These are phyloP conservation scores for Dendrolimus pini DNA, from an alignment of 2,888 invertebrate genomes.

Conservation along the genomic window DNA sequence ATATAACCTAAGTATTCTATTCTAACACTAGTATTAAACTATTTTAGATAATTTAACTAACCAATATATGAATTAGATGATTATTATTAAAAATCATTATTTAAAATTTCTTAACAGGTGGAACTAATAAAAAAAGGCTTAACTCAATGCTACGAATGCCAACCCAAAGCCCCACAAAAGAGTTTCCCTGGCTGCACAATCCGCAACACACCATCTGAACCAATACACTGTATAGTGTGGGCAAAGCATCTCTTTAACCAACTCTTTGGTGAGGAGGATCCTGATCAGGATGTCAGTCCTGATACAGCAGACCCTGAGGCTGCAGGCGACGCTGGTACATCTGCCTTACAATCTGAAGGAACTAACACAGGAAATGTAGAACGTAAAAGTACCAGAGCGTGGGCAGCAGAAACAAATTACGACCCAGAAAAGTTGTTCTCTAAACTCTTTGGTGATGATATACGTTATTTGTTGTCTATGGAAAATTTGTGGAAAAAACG, in stretches of 20 bases:
- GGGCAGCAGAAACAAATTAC: conserved; percentile 91
- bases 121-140: conserved; percentile 89
- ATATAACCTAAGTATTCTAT: no score
- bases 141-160: conserved; percentile 98
- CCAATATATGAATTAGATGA: no score
- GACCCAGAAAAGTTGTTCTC: conserved; percentile 90
- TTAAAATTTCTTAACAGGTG: conserved; percentile 61
- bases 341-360: conserved; percentile 70
- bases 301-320: conserved; percentile 97
- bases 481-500: conserved; percentile 96
- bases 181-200: conserved; percentile 99
- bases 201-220: conserved; percentile 98
- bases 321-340: conserved; percentile 80
- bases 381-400: conserved; percentile 86
- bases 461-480: conserved; percentile 95
- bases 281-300: conserved; percentile 97
- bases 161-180: conserved; percentile 92
- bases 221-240: conserved; percentile 99
- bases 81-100: no score
- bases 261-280: conserved; percentile 97
- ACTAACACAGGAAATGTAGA: conserved; percentile 70
- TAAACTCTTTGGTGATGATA: conserved; percentile 96
- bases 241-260: conserved; percentile 99
- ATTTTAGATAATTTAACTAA: no score
- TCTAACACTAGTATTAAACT: no score